Evolutionary conservation across 2,797 vertebrate genomes (phyloP), one percentile per base, ranked within the genome.

Genomic region (Staurois parvus): DNA sequence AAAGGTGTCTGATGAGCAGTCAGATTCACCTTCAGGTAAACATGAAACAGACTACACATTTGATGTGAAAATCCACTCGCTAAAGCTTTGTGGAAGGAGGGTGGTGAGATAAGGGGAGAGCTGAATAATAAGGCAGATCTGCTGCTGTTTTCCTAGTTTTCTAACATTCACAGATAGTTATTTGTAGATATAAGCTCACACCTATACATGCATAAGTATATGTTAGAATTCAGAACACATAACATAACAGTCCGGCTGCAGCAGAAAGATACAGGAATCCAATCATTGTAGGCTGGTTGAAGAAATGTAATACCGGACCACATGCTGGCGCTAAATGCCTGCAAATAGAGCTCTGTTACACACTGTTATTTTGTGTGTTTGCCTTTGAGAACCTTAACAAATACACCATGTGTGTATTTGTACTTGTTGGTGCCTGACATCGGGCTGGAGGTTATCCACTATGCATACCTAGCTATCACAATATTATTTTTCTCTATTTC

Each of bases 1-100:
- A 91, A 96, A 96, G 93, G 95, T 96, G 94, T 95, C 95, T 91
- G 95, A 96, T 87, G 95, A 96, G 92, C 95, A 96, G 92, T 94
- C 95, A 85, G 95, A 96, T 91, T 95, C 94, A 87, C 95, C 94
- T 92, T 94, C 95, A 95, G 95, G 95, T 96, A 95, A 95, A 94
- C 85, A 90, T 85, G 90, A 92, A 83, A 91, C 90, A 87, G 88
- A 89, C 59, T 0, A 0, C 85, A 45, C 76, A 69, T 70, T 89
- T 88, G 84, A 84, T 87, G 82, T 85, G 88, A 84, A 88, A 79
- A 88, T 89, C 76, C 86, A 76, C 76, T 72, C 29, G 11, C 86
- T 88, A 87, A 91, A 84, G 75, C 75, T 84, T 91, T 76, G 86
- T 91, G 88, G 90, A 75, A 78, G 80, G 66, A 73, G 67, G 73